These are phyloP conservation scores for Nothoprocta pentlandii DNA, from an alignment of 2,113 vertebrate species.

Conservation along the genomic window DNA sequence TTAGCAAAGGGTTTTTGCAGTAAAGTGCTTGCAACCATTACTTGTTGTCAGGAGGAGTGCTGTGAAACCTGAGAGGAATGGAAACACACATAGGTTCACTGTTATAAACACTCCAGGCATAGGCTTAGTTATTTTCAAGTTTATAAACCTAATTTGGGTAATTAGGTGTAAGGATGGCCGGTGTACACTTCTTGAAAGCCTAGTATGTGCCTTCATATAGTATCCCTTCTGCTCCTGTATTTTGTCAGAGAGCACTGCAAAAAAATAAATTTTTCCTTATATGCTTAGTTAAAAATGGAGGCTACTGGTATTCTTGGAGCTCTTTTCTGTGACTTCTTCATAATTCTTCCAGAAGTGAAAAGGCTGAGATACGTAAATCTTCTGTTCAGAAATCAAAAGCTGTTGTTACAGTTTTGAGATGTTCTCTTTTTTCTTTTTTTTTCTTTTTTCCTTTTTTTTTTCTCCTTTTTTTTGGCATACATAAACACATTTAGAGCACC, in stretches of 20 bases:
- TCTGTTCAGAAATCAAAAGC: background rate
- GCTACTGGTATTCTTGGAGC: background rate
- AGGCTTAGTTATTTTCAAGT: background rate
- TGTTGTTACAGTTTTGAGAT: background rate
- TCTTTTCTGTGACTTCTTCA: background rate
- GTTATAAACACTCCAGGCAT: background rate
- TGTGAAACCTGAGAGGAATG: slow-evolving; percentile 7
- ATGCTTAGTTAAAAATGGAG: background rate
- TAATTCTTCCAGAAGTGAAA: background rate
- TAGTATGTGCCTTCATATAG: background rate
- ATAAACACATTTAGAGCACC: background rate
- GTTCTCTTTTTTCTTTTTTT: background rate
- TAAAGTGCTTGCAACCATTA: slow-evolving; percentile 29
- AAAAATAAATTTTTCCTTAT: background rate
- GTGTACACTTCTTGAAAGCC: background rate
- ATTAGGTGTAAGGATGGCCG: background rate
- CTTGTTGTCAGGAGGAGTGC: background rate
- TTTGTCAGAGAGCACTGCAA: background rate
- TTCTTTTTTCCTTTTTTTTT: no score
- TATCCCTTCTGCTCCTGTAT: background rate
- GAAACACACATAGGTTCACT: background rate
- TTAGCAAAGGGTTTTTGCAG: slow-evolving; percentile 1
- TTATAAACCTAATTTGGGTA: background rate
- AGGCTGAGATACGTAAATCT: background rate
- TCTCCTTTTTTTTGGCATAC: no score